Evolutionary conservation across 30 jellyfish, hydroid and myxozoan species (phyloP), one percentile per base, ranked within the genome.

Genomic region (Morbakka virulenta): DNA sequence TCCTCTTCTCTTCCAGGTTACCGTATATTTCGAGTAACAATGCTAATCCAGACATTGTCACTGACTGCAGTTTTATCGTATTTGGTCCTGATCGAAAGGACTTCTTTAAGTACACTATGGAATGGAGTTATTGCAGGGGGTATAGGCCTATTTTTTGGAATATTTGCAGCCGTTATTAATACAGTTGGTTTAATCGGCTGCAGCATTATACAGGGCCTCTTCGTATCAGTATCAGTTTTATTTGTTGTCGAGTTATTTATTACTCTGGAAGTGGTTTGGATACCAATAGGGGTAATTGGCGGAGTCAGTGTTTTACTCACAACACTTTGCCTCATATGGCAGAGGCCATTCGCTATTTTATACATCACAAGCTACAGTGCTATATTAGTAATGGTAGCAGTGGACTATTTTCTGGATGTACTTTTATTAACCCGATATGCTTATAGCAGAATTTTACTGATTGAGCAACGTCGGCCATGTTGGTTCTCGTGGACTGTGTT

Each of bases 311-410:
- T 82, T 72, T 20, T 89, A 3, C 73, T 89, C 17, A 48, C 94
- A 24, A 68, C 41, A 22, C 17, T 77, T 0, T 36, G 62, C 29
- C 28, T 82, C 14, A 50, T 63, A 1, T 53, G 69, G 62, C 89
- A 82, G 66, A 52, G 97, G 17, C 30, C 83, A 2, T 75, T 84
- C 3, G 87, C 91, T 20, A 79, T 89, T 51, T 77, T 83, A 20
- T 89, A 82, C 82, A 79, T 89, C 73, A 82, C 95, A 41, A 89
- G 97, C 66, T 82, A 26, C 53, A 89, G 97, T 62, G 95, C 92
- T 57, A 64, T 82, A 9, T 72, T 89, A 47, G 78, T 83, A 29
- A 83, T 83, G 95, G 20, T 83, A 74, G 50, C 95, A 2, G 82
- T 83, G 13, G 97, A 89, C 67, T 89, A 69, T 50, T 89, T 64